Conservation (phyloP, 2,797 vertebrate species). For the Coranthus polyacanthus region DNA sequence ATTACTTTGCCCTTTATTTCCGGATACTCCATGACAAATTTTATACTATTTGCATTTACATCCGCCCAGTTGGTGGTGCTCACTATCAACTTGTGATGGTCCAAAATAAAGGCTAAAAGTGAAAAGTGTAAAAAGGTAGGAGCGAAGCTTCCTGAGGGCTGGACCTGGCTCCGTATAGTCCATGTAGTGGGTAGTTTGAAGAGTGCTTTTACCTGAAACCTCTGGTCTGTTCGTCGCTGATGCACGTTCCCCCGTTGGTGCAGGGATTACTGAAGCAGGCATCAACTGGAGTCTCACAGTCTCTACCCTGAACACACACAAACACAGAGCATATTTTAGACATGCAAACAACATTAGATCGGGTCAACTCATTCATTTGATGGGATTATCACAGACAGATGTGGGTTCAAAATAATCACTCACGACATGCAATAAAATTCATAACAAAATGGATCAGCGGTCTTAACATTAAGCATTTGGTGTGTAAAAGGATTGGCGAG, state of each 20-base stretch:
- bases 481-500: slow-evolving; percentile 16
- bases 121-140: too few relatives aligned
- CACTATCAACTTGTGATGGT: too few relatives aligned
- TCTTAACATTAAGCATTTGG: slow-evolving; percentile 8
- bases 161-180: too few relatives aligned
- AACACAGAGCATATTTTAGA: neutral
- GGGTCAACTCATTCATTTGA: slow-evolving; percentile 16
- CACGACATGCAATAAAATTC: slow-evolving; percentile 25
- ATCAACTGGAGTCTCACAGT: slow-evolving; percentile 89
- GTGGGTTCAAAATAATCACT: slow-evolving; percentile 33
- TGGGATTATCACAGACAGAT: slow-evolving; percentile 43
- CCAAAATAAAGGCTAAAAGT: too few relatives aligned
- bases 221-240: slow-evolving; percentile 79
- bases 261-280: slow-evolving; percentile 91
- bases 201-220: slow-evolving; percentile 82
- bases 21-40: too few relatives aligned
- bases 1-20: too few relatives aligned
- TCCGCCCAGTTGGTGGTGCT: too few relatives aligned
- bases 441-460: slow-evolving; percentile 4
- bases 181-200: neutral
- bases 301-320: slow-evolving; percentile 85
- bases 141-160: too few relatives aligned
- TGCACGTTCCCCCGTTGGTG: slow-evolving; percentile 90
- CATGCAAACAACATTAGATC: slow-evolving; percentile 3
- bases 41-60: neutral